Conservation (phyloP, 2,888 invertebrate genomes). For the Cyrtodaria siliqua region DNA sequence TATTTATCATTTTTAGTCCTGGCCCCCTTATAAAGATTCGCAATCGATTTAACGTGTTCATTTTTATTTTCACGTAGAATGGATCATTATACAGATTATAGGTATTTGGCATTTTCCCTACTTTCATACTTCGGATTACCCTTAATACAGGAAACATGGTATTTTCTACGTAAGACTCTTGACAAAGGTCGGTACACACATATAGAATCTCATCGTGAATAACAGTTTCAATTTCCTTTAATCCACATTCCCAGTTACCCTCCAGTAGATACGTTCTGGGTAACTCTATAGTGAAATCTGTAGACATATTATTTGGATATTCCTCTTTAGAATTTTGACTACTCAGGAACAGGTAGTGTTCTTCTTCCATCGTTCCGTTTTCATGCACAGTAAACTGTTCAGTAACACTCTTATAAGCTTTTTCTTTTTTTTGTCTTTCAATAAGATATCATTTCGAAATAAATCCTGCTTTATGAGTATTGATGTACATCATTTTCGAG, state of each 20-base stretch:
- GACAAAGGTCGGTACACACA: not conserved
- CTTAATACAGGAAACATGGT: not conserved
- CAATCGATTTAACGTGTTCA: not conserved
- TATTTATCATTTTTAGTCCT: not conserved
- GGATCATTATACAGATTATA: constrained; percentile 10
- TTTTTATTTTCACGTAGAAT: constrained; percentile 12
- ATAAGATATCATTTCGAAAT: too few species aligned
- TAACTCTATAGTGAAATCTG: constrained; percentile 1
- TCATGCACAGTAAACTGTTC: too few species aligned
- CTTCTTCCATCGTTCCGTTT: too few species aligned
- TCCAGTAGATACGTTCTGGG: not conserved
- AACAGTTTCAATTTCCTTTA: constrained; percentile 5
- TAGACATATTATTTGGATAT: not conserved
- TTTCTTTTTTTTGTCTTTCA: too few species aligned
- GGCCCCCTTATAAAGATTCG: constrained; percentile 2
- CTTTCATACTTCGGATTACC: not conserved
- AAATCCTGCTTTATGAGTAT: constrained; percentile 6
- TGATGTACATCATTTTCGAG: constrained; percentile 10
- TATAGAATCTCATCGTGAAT: not conserved
- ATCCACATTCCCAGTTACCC: not conserved
- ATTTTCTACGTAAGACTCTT: not conserved
- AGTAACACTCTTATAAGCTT: too few species aligned
- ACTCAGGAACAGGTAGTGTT: too few species aligned
- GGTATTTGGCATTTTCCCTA: not conserved
- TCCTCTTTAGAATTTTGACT: too few species aligned